phyloP scores from a whole-genome alignment of 1,140 invertebrate species.

The Lucilia sericata region DNA sequence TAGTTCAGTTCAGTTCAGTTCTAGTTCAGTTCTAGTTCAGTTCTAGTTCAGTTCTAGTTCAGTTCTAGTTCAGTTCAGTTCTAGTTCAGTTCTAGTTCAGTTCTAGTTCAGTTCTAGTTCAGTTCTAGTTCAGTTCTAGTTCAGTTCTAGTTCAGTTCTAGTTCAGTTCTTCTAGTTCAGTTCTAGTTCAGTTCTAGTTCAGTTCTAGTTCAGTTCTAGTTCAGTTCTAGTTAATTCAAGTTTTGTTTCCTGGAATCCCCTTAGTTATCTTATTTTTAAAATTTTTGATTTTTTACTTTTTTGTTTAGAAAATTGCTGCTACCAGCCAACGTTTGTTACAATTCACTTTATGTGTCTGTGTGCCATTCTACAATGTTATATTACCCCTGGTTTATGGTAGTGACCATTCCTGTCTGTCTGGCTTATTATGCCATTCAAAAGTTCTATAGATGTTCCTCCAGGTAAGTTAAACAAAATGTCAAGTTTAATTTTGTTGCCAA shows the following conservation, averaged over 20 bases:
- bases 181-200: too few relatives aligned
- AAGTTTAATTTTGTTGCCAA: neutral
- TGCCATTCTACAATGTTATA: constrained; percentile 76
- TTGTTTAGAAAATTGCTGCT: constrained; percentile 80
- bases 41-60: too few relatives aligned
- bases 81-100: too few relatives aligned
- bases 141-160: too few relatives aligned
- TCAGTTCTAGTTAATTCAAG: neutral
- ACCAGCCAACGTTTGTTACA: constrained; percentile 80
- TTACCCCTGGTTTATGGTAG: constrained; percentile 79
- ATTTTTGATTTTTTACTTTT: constrained; percentile 31
- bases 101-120: too few relatives aligned
- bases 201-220: too few relatives aligned
- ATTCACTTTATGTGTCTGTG: constrained; percentile 79
- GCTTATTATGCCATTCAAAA: constrained; percentile 78
- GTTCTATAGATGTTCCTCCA: constrained; percentile 78
- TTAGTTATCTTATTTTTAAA: neutral
- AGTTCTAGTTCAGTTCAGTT: too few relatives aligned
- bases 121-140: too few relatives aligned
- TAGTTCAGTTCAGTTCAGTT: too few relatives aligned
- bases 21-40: too few relatives aligned
- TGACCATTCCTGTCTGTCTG: constrained; percentile 75
- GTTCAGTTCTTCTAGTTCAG: too few relatives aligned
- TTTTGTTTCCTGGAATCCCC: neutral
- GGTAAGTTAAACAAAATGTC: constrained; percentile 68